Evolutionary conservation across 2,113 vertebrate species (phyloP).

Genomic region (Channa argus): DNA sequence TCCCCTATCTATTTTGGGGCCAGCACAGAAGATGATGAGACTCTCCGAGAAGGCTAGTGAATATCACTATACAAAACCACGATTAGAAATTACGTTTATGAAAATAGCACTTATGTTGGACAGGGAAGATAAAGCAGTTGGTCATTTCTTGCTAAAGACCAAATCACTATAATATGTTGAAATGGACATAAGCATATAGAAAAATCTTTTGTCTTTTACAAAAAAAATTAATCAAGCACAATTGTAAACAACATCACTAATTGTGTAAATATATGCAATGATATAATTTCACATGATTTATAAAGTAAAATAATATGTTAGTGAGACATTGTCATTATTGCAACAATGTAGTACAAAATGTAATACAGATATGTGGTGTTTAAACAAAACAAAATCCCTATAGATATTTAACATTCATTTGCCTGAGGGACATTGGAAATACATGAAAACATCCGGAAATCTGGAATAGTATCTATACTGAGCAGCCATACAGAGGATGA

Average conservation of each 20-base stretch:
- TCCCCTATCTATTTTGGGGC: constrained; percentile 78
- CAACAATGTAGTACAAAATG: neutral
- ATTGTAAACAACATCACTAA: neutral
- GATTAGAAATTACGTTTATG: constrained; percentile 39
- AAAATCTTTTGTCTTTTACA: too few species aligned
- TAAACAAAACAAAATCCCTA: constrained; percentile 18
- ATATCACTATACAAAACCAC: constrained; percentile 37
- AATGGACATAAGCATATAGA: neutral
- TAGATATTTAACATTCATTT: constrained; percentile 36
- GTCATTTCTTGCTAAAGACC: neutral
- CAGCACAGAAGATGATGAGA: constrained; percentile 60
- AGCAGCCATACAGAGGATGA: constrained; percentile 42
- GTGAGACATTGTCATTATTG: constrained; percentile 1
- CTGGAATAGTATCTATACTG: constrained; percentile 28
- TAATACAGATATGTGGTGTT: neutral
- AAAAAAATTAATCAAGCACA: too few species aligned
- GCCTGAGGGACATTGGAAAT: constrained; percentile 59
- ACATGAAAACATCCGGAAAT: constrained; percentile 65
- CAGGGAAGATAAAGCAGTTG: neutral
- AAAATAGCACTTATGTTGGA: constrained; percentile 23
- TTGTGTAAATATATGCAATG: constrained; percentile 6
- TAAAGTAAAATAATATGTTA: neutral
- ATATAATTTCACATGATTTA: neutral
- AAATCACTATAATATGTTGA: neutral
- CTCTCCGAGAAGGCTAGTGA: constrained; percentile 45